phyloP scores from a whole-genome alignment of 1,140 invertebrate genomes.

The Drosophila persimilis region DNA sequence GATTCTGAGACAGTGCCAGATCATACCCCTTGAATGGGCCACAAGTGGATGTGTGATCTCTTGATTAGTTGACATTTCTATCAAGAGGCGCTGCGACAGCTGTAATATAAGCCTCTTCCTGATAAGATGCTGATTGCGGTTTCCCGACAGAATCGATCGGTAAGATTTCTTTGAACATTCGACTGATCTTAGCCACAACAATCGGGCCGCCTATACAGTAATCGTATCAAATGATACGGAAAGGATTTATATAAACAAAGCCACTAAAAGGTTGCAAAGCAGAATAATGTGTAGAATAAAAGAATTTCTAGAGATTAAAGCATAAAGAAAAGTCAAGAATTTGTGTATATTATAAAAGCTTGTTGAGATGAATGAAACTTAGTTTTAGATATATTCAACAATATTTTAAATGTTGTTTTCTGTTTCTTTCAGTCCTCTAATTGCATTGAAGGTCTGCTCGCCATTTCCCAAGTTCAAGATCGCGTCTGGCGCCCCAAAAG shows the following conservation, averaged over 20 bases:
- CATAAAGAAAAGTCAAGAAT: no score
- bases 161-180: conserved; percentile 18
- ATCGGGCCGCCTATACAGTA: conserved; percentile 36
- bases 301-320: no score
- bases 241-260: not conserved
- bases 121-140: conserved; percentile 39
- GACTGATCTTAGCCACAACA: conserved; percentile 49
- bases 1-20: conserved; percentile 52
- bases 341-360: no score
- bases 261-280: not conserved
- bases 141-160: conserved; percentile 18
- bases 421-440: conserved; percentile 14
- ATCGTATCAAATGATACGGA: conserved; percentile 10
- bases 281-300: no score
- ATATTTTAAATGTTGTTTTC: conserved; percentile 1
- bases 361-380: no score
- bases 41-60: conserved; percentile 10
- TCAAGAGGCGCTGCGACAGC: conserved; percentile 14
- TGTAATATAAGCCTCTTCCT: conserved; percentile 60
- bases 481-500: conserved; percentile 20
- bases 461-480: conserved; percentile 34
- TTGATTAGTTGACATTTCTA: conserved; percentile 51
- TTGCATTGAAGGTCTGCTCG: conserved; percentile 32
- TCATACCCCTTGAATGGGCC: conserved; percentile 20
- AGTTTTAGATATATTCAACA: not conserved